phyloP scores from a whole-genome alignment of 1,140 invertebrate species.

The Macrosteles quadrilineatus region DNA sequence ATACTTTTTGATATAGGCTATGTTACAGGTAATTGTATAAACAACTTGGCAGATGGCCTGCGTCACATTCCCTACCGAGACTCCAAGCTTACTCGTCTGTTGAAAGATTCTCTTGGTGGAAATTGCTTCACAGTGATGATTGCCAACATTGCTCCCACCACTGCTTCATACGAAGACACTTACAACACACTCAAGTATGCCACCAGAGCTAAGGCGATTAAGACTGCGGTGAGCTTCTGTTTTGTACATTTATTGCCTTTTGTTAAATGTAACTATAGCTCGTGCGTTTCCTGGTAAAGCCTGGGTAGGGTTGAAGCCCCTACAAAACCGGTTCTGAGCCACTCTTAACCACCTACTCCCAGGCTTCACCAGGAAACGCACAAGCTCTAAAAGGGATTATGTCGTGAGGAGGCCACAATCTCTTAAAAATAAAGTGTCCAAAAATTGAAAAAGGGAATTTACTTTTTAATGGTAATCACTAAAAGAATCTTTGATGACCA shows the following conservation, averaged over 20 bases:
- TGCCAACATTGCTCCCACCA: conserved; percentile 87
- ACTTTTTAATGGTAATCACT: too few relatives aligned
- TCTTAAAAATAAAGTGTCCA: too few relatives aligned
- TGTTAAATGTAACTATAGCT: conserved; percentile 43
- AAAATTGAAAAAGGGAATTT: too few relatives aligned
- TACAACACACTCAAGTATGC: conserved; percentile 96
- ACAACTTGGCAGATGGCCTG: conserved; percentile 78
- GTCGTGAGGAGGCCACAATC: too few relatives aligned
- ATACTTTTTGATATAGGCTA: too few relatives aligned
- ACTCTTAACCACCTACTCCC: too few relatives aligned
- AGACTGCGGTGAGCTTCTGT: conserved; percentile 64
- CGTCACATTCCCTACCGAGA: conserved; percentile 89
- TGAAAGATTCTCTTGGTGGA: conserved; percentile 95
- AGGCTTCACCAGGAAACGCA: too few relatives aligned
- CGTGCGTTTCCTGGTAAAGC: conserved; percentile 37
- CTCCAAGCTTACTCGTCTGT: conserved; percentile 91
- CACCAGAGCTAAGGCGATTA: conserved; percentile 81
- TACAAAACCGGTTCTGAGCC: too few relatives aligned
- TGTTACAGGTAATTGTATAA: conserved; percentile 92
- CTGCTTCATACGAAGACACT: conserved; percentile 87
- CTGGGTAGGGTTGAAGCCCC: too few relatives aligned
- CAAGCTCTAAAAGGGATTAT: too few relatives aligned
- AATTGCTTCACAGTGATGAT: conserved; percentile 99
- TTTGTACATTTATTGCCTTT: neutral
- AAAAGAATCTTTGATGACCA: too few relatives aligned